phyloP scores from a whole-genome alignment of 2,113 vertebrate genomes.

The Pterocles gutturalis region DNA sequence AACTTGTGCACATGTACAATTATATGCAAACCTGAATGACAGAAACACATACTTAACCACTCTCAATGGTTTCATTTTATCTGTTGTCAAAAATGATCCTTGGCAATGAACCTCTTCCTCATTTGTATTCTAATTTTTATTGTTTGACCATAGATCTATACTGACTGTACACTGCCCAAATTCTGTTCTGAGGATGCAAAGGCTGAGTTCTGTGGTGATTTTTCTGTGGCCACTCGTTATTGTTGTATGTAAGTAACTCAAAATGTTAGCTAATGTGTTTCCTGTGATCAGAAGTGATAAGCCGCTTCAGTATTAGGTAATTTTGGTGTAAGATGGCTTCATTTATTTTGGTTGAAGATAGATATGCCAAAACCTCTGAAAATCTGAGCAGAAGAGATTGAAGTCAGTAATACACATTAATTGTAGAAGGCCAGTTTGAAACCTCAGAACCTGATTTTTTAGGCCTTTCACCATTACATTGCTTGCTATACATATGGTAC shows the following conservation, averaged over 20 bases:
- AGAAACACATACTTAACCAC: not conserved
- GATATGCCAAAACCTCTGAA: not conserved
- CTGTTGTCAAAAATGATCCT: not conserved
- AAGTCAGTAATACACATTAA: not conserved
- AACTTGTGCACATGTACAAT: not conserved
- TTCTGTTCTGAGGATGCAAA: not conserved
- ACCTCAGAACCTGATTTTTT: not conserved
- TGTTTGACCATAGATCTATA: not conserved
- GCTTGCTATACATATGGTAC: not conserved
- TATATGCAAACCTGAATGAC: not conserved
- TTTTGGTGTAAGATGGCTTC: not conserved
- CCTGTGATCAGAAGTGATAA: not conserved
- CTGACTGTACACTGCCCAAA: not conserved
- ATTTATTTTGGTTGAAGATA: not conserved
- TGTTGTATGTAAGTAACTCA: fast-evolving
- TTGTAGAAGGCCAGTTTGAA: not conserved
- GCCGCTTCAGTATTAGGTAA: not conserved
- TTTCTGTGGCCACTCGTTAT: not conserved
- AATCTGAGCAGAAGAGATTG: not conserved
- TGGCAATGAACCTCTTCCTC: not conserved
- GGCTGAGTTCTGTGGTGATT: not conserved
- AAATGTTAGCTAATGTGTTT: not conserved
- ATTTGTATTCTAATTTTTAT: not conserved
- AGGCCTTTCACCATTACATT: not conserved
- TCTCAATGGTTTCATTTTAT: not conserved